Percentiles rank a stretch among this genome's conserved stretches.
phyloP scores from a whole-genome alignment of 92 coral and sea anemone genomes.

The Umimayanthus chanpuru region DNA sequence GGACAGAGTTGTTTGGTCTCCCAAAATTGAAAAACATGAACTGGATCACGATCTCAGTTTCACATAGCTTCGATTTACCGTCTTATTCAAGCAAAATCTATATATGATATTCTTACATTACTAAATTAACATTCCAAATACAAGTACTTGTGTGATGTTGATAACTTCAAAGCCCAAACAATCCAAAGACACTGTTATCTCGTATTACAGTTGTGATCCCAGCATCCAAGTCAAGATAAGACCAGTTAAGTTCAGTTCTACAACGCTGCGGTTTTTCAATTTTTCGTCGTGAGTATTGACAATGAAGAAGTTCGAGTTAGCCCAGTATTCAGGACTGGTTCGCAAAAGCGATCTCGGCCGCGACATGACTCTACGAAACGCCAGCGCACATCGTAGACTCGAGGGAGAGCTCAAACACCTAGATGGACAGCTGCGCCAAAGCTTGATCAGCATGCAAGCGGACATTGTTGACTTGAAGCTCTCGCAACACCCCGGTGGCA shows the following conservation, averaged over 20 bases:
- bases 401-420: slow-evolving; percentile 69
- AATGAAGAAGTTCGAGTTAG: slow-evolving; percentile 39
- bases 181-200: background rate
- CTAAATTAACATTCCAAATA: background rate
- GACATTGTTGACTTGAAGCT: slow-evolving; percentile 78
- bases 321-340: slow-evolving; percentile 32
- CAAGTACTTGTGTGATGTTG: background rate
- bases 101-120: background rate
- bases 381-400: slow-evolving; percentile 80
- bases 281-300: background rate
- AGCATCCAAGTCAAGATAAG: too few relatives aligned
- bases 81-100: background rate
- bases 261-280: background rate
- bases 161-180: background rate
- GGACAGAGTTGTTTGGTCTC: background rate
- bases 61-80: background rate
- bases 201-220: background rate
- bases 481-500: slow-evolving; percentile 31
- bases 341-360: slow-evolving; percentile 69
- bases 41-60: background rate
- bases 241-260: background rate
- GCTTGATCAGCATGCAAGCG: slow-evolving; percentile 83
- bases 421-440: slow-evolving; percentile 78
- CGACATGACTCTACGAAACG: slow-evolving; percentile 83
- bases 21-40: background rate